phyloP scores from a whole-genome alignment of 2,113 vertebrate species.

The Saguinus midas region DNA sequence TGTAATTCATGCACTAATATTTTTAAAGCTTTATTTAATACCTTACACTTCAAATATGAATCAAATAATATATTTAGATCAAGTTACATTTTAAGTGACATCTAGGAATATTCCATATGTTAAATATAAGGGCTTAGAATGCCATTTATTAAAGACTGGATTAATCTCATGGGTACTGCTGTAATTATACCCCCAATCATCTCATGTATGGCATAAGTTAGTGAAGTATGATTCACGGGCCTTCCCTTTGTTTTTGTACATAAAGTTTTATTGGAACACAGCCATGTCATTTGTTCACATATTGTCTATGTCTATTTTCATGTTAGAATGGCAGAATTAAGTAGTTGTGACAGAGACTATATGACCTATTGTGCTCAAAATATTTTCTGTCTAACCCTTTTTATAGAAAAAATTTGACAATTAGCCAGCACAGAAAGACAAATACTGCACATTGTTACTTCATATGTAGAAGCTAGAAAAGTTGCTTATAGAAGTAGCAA shows the following conservation, averaged over 20 bases:
- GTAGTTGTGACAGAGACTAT: background rate
- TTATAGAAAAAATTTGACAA: background rate
- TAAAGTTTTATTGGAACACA: background rate
- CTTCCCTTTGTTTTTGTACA: background rate
- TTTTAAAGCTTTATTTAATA: constrained; percentile 3
- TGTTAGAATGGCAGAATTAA: background rate
- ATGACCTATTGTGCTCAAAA: background rate
- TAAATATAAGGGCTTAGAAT: constrained; percentile 9
- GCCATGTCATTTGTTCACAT: background rate
- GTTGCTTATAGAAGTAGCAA: background rate
- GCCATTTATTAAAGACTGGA: constrained; percentile 18
- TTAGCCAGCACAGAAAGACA: background rate
- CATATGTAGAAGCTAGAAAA: background rate
- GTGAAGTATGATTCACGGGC: background rate
- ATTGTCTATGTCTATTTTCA: background rate
- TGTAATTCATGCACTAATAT: background rate
- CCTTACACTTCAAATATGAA: constrained; percentile 9
- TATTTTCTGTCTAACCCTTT: background rate
- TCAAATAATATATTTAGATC: constrained; percentile 51
- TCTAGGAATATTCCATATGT: background rate
- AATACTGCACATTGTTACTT: background rate
- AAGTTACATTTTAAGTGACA: background rate
- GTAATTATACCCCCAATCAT: background rate
- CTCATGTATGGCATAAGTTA: background rate
- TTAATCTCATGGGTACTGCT: background rate